Percentiles rank a stretch among this genome's conserved stretches.
phyloP scores from a whole-genome alignment of 2,888 invertebrate genomes.

The Invenusta paracnida region DNA sequence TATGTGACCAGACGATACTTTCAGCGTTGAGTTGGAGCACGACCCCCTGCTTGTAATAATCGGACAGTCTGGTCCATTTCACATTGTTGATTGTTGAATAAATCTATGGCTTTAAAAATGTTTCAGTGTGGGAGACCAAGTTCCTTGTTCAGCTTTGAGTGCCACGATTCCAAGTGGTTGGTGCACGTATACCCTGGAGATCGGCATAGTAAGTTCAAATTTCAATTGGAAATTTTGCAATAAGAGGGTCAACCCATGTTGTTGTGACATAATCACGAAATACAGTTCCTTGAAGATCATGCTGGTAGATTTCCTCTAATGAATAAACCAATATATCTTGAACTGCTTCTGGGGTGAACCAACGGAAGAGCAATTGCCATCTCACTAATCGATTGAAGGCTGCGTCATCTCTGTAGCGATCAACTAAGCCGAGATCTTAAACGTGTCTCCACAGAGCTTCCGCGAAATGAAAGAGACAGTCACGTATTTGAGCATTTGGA shows the following conservation, averaged over 20 bases:
- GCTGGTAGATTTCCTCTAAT: neutral
- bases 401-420: neutral
- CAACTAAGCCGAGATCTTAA: no score
- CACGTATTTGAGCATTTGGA: neutral
- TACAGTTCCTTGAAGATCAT: neutral
- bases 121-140: neutral
- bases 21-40: neutral
- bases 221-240: neutral
- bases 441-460: slow-evolving; percentile 19
- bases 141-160: slow-evolving; percentile 4
- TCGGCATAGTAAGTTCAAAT: slow-evolving; percentile 19
- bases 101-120: slow-evolving; percentile 13
- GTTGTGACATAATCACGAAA: neutral
- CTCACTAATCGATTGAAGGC: neutral
- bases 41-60: slow-evolving; percentile 18
- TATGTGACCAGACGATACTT: neutral
- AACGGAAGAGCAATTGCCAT: neutral
- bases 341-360: neutral
- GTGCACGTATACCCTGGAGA: neutral
- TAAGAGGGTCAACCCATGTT: neutral
- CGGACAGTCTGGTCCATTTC: slow-evolving; percentile 10
- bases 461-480: slow-evolving; percentile 8
- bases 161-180: slow-evolving; percentile 6
- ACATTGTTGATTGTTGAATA: neutral
- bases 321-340: neutral